phyloP scores from a whole-genome alignment of 2,113 vertebrate genomes.

The Dasyprocta punctata region DNA sequence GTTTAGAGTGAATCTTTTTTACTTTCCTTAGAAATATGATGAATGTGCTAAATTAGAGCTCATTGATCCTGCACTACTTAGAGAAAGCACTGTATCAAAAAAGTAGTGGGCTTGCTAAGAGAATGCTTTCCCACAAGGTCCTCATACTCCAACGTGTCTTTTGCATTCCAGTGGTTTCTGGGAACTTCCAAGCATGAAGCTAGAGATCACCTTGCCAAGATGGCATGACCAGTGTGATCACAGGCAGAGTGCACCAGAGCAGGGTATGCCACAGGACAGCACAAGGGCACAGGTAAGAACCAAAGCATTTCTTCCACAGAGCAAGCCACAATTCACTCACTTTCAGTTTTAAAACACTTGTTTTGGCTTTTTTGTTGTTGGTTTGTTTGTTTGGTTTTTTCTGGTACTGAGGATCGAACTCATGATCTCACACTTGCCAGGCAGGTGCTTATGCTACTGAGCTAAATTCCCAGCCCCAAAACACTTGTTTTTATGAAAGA shows the following conservation, averaged over 20 bases:
- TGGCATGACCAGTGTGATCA: neutral
- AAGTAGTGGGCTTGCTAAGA: neutral
- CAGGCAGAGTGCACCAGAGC: neutral
- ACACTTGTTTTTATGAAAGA: neutral
- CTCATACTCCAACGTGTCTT: neutral
- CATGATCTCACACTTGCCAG: too few species aligned
- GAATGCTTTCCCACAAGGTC: neutral
- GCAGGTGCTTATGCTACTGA: too few species aligned
- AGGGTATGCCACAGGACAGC: neutral
- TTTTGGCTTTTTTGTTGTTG: too few species aligned
- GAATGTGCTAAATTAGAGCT: neutral
- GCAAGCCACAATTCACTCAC: neutral
- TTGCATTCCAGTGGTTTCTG: neutral
- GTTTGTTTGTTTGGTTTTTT: too few species aligned
- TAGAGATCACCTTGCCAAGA: neutral
- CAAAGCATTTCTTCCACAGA: slow-evolving; percentile 20
- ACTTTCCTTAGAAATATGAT: slow-evolving; percentile 1
- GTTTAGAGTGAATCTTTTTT: slow-evolving; percentile 14
- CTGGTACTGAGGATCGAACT: too few species aligned
- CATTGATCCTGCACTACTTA: neutral
- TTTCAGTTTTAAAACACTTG: too few species aligned
- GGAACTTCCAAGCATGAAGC: neutral
- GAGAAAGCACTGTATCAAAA: neutral
- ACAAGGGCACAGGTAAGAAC: neutral
- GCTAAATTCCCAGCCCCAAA: too few species aligned